A percentile compares a stretch with the other conserved stretches of the same genome.
phyloP scores from a whole-genome alignment of 2,797 vertebrate genomes.

The Arremon brunneinucha region DNA sequence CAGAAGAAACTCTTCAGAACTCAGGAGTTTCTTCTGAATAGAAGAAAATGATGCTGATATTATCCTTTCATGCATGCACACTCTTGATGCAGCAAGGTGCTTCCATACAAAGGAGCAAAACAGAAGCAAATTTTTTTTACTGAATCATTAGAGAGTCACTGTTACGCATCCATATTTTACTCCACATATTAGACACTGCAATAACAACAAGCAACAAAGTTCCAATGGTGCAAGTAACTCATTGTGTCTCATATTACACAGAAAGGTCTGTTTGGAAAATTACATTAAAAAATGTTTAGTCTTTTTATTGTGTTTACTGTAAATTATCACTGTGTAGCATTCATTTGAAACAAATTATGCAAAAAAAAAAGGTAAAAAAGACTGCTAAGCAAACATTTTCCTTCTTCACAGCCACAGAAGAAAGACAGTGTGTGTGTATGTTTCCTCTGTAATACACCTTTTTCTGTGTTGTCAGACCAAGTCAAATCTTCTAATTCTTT shows the following conservation, averaged over 20 bases:
- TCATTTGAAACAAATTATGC: neutral
- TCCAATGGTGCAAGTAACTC: neutral
- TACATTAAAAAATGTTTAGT: neutral
- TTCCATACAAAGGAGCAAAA: neutral
- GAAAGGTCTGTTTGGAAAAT: neutral
- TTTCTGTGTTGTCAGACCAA: neutral
- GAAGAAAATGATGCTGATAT: neutral
- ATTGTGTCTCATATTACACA: neutral
- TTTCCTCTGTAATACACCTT: neutral
- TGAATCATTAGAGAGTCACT: neutral
- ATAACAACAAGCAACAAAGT: neutral
- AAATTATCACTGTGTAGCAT: neutral
- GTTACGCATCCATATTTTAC: neutral
- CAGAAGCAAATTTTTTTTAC: neutral
- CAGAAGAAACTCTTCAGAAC: too few species aligned
- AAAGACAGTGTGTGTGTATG: neutral
- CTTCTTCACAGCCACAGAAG: neutral
- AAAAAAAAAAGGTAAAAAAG: neutral
- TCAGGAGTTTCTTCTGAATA: neutral
- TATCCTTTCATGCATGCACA: neutral
- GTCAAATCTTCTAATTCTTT: neutral
- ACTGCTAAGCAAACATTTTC: constrained; percentile 16
- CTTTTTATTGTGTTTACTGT: neutral
- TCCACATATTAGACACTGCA: neutral
- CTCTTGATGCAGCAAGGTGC: neutral